Percentiles rank a stretch among this genome's conserved stretches.
Evolutionary conservation across 2,113 vertebrate genomes (phyloP).

Genomic region (Megaptera novaeangliae): DNA sequence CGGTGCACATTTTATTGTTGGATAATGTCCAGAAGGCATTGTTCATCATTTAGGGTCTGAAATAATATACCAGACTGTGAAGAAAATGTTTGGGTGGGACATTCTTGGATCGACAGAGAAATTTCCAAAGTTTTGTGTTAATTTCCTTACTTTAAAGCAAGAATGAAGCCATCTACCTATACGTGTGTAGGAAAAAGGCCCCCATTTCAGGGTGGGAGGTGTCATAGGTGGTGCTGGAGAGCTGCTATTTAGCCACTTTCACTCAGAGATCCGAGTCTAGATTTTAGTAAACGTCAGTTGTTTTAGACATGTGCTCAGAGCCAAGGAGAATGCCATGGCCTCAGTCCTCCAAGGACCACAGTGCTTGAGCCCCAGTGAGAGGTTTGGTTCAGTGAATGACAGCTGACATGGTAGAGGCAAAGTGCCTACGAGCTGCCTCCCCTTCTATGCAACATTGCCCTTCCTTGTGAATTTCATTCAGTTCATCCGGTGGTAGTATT

Average conservation of each 20-base stretch:
- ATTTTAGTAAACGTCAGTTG: not conserved
- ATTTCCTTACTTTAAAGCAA: constrained; percentile 3
- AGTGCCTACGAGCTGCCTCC: not conserved
- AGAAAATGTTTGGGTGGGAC: not conserved
- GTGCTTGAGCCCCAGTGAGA: not conserved
- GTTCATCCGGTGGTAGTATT: not conserved
- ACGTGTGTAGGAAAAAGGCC: not conserved
- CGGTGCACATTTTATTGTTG: not conserved
- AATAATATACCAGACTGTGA: not conserved
- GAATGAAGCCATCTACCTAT: not conserved
- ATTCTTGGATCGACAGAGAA: not conserved
- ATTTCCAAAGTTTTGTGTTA: not conserved
- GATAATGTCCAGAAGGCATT: not conserved
- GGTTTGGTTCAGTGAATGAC: not conserved
- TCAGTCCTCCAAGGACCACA: not conserved
- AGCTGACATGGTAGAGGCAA: not conserved
- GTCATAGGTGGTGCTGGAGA: not conserved
- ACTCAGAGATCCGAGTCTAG: not conserved
- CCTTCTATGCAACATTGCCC: not conserved
- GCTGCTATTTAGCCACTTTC: not conserved
- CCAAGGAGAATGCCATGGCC: not conserved
- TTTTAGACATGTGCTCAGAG: not conserved
- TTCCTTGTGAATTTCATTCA: not conserved
- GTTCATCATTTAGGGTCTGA: not conserved
- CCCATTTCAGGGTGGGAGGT: too few relatives aligned